Evolutionary conservation across 2,797 vertebrate species (phyloP), one percentile per base, ranked within the genome.

Genomic region (Micropoecilia bifurca): DNA sequence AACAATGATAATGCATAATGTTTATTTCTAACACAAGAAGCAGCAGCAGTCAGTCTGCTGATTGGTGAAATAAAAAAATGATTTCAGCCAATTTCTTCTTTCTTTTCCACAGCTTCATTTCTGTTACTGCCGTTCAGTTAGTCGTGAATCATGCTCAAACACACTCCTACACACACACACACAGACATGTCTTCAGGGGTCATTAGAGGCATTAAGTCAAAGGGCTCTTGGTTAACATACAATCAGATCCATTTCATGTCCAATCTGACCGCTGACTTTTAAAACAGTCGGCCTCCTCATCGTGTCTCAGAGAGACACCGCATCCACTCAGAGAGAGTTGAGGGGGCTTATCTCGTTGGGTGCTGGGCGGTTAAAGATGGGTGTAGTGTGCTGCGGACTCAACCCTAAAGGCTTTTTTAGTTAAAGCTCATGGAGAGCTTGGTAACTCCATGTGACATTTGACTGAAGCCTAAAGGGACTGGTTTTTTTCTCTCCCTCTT

Each of bases 361-460:
- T n/a, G 47, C 6, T 4, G 33, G 48, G 39, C 39, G 16, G 63
- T 68, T 41, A 41, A 39, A 66, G 22, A 53, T 10, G 48, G 33
- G 10, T 39, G 72, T 39, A 36, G 20, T 33, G 28, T 9, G 33
- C 28, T 10, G 72, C 10, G 9, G 46, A 73, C 46, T 45, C 53
- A 30, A 75, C 39, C 22, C 36, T 46, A 8, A 30, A 59, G 39
- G 41, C 55, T 9, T 30, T 57, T 20, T 6, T 10, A 22, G 22
- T 25, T 18, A 14, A 5, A 69, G 39, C 66, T 69, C 66, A 25
- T 1, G 13, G 66, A 69, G 61, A 83, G n/a, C 71, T 76, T 14
- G 20, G 43, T 81, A 71, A 92, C 71, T n/a, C 28, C 25, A 75
- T 25, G 73, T 74, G 85, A 86, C 82, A 82, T 83, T 53, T 83